Base-by-base conservation (phyloP, 2,797 vertebrate genomes). In the Characodon lateralis region DNA sequence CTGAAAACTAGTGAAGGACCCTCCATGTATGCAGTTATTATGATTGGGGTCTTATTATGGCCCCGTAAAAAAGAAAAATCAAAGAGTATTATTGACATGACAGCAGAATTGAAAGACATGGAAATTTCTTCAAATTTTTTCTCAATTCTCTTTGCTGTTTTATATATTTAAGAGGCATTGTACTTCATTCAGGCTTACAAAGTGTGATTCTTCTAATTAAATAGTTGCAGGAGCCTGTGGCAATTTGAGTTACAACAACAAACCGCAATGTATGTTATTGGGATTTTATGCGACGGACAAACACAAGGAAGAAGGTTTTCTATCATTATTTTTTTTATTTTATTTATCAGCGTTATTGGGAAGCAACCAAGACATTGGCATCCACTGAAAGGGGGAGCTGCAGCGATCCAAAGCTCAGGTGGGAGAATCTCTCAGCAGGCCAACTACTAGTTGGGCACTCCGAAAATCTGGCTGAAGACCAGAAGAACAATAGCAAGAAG, bases 41-140 rank as follows among this genome's bases (percentile, higher is more conserved):
- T 87, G 83, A 94, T 91, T 88, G 90, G 65, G 73, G 76, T 84
- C 83, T 89, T 81, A 89, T 91, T 85, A 89, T 73, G 77, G 74
- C 71, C 58, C 65, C 79, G 76, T 80, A 79, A 87, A 85, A 89
- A 7, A 81, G 82, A 79, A 77, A 88, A 92, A 93, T 92, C 88
- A 93, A 84, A 81, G 77, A 55, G 77, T 74, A 85, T 92, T 90
- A 89, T 93, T 74, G 83, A 81, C 82, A 79, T 81, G 72, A 82
- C 76, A 78, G 71, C 73, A 48, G 73, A 73, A 53, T 69, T n/a
- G 0, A 76, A 76, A 74, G 58, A 78, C 77, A 13, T 1, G 22
- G 68, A 22, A 6, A 55, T 75, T 87, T 84, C 73, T 77, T 39
- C 50, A 63, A 84, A 77, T 72, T 35, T 69, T 74, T 86, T 75